phyloP scores from a whole-genome alignment of 2,888 invertebrate genomes.

The Spisula subtruncata region DNA sequence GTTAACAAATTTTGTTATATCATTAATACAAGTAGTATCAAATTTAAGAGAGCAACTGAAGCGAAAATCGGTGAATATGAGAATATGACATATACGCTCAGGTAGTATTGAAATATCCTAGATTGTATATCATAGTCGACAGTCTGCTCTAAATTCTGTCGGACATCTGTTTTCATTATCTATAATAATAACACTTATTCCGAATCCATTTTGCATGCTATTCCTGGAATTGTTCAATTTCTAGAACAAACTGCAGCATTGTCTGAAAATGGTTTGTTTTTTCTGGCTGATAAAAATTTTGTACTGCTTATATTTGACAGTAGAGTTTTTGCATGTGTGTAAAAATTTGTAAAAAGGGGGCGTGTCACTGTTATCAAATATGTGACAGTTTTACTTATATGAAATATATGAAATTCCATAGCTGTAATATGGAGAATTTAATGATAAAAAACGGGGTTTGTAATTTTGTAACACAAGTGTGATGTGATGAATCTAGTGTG shows the following conservation, averaged over 20 bases:
- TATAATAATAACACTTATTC: neutral
- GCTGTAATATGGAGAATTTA: constrained; percentile 11
- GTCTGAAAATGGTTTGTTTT: neutral
- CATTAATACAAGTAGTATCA: constrained; percentile 52
- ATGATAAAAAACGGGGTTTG: constrained; percentile 10
- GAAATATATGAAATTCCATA: constrained; percentile 49
- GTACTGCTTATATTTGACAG: neutral
- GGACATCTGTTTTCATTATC: constrained; percentile 15
- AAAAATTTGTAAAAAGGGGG: constrained; percentile 56
- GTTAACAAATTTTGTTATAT: constrained; percentile 36
- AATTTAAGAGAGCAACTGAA: constrained; percentile 30
- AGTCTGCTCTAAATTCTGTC: neutral
- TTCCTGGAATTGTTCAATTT: neutral
- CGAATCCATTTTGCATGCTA: neutral
- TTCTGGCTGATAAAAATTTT: neutral
- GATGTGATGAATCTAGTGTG: neutral
- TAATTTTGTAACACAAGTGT: neutral
- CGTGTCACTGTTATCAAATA: constrained; percentile 40
- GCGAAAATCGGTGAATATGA: no score
- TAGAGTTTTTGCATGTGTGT: constrained; percentile 28
- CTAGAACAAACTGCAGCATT: neutral
- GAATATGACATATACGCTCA: no score
- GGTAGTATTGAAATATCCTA: neutral
- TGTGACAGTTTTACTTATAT: constrained; percentile 50
- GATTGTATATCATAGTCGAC: neutral